Conservation (phyloP, 2,888 invertebrate species). For the Crocallis elinguaria region DNA sequence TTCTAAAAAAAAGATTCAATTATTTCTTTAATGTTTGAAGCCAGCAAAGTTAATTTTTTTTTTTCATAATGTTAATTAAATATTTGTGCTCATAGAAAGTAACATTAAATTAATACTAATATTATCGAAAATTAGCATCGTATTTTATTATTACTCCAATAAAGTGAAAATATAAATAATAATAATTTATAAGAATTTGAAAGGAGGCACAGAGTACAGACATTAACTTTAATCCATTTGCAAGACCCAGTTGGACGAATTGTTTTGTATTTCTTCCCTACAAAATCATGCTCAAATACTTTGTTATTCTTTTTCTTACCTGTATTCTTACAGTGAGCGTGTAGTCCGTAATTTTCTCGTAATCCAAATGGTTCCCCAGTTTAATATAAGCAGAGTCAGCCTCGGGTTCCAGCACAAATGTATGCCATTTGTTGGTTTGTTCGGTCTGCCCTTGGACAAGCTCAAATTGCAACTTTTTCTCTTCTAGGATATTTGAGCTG, state of each 20-base stretch:
- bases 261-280: slow-evolving; percentile 1
- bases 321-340: slow-evolving; percentile 91
- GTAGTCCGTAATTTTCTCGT: slow-evolving; percentile 93
- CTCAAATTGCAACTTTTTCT: slow-evolving; percentile 90
- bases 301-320: slow-evolving; percentile 60
- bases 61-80: too few species aligned
- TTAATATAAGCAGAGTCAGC: slow-evolving; percentile 90
- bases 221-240: slow-evolving; percentile 14
- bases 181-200: slow-evolving; percentile 1
- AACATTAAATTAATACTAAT: too few species aligned
- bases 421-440: slow-evolving; percentile 93
- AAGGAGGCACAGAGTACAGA: slow-evolving; percentile 1
- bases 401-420: slow-evolving; percentile 88
- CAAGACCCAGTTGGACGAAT: slow-evolving; percentile 10
- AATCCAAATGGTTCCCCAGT: slow-evolving; percentile 91
- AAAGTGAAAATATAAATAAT: too few species aligned
- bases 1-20: slow-evolving; percentile 85
- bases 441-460: slow-evolving; percentile 92
- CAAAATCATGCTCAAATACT: slow-evolving; percentile 1
- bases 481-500: slow-evolving; percentile 91
- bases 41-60: too few species aligned
- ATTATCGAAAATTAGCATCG: not conserved
- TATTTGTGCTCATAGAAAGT: too few species aligned
- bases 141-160: too few species aligned
- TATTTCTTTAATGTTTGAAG: too few species aligned